These are phyloP conservation scores for Paramormyrops kingsleyae DNA, from an alignment of 2,113 vertebrate genomes.

Conservation along the genomic window DNA sequence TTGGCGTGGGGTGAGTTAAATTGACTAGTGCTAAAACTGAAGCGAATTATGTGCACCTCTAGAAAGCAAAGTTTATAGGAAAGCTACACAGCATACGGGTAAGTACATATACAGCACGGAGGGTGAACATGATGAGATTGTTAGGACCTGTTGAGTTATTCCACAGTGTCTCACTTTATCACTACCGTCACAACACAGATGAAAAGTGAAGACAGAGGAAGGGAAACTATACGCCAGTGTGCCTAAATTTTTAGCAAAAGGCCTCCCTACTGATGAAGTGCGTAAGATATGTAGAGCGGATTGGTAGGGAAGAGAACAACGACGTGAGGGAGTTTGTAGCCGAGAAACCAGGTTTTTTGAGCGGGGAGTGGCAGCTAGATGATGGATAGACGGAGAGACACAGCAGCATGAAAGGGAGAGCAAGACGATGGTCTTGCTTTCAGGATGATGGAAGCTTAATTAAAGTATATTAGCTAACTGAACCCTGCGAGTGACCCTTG, in stretches of 20 bases:
- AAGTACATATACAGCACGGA: constrained; percentile 10
- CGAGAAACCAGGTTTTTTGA: constrained; percentile 28
- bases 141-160: constrained; percentile 39
- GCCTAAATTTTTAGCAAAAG: constrained; percentile 8
- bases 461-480: constrained; percentile 65
- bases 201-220: not conserved
- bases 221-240: not conserved
- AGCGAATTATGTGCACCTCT: not conserved
- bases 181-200: constrained; percentile 43
- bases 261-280: not conserved
- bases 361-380: not conserved
- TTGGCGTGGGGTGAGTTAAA: not conserved
- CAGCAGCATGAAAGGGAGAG: constrained; percentile 47
- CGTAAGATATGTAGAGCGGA: not conserved
- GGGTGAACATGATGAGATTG: constrained; percentile 34
- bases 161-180: constrained; percentile 47
- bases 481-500: constrained; percentile 56
- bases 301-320: constrained; percentile 15
- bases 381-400: constrained; percentile 53
- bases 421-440: constrained; percentile 33
- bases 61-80: not conserved
- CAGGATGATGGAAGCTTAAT: constrained; percentile 64
- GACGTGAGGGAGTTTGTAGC: not conserved
- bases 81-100: not conserved
- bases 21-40: not conserved